Percentiles rank a stretch among this genome's conserved stretches.
phyloP scores from a whole-genome alignment of 2,113 vertebrate species.

The Podarcis muralis region DNA sequence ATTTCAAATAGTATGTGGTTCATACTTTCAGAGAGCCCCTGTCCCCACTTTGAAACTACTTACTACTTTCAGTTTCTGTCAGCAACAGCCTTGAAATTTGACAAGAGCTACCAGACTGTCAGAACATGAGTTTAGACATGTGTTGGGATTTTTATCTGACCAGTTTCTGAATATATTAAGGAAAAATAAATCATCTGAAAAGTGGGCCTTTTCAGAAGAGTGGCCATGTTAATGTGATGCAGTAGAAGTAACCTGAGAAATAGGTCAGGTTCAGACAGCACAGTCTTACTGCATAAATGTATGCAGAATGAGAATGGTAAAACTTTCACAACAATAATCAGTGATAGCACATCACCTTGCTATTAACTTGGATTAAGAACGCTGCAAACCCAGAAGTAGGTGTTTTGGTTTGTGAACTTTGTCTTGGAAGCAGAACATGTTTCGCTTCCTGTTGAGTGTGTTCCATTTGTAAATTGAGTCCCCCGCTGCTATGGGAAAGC shows the following conservation, averaged over 20 bases:
- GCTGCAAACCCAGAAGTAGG: no score
- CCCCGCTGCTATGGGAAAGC: no score
- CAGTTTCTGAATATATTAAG: slow-evolving; percentile 16
- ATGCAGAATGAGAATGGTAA: background rate
- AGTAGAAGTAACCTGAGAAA: background rate
- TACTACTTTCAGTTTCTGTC: slow-evolving; percentile 15
- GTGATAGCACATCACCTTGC: no score
- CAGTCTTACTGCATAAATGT: background rate
- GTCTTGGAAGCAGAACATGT: no score
- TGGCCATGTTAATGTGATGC: background rate
- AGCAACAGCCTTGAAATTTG: slow-evolving; percentile 8
- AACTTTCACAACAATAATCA: no score
- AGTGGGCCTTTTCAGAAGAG: no score
- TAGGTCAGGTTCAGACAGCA: background rate
- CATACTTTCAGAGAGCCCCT: background rate
- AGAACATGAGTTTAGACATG: slow-evolving; percentile 15
- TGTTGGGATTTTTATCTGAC: background rate
- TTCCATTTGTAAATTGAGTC: no score
- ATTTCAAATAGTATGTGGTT: background rate
- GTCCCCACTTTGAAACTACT: background rate
- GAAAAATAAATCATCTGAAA: background rate
- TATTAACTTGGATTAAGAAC: no score
- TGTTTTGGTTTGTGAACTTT: no score
- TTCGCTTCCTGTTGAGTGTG: no score
- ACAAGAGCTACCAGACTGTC: slow-evolving; percentile 6